Evolutionary conservation across 2,113 vertebrate genomes (phyloP).

Genomic region (Pseudopodoces humilis): DNA sequence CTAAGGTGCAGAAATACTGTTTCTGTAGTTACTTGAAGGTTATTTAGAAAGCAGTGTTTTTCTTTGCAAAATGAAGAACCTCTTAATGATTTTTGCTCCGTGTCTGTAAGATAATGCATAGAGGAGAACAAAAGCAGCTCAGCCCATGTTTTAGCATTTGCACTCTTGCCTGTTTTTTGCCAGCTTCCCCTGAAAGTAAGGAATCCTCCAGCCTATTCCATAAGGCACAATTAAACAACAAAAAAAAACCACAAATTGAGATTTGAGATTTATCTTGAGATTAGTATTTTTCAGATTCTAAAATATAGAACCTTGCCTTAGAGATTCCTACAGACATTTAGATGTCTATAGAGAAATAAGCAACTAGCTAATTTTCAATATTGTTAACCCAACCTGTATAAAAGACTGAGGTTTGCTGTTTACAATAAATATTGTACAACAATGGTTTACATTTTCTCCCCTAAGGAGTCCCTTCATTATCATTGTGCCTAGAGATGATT

Average conservation of each 20-base stretch:
- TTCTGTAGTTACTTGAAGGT: not conserved
- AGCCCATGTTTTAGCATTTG: not conserved
- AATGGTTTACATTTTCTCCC: not conserved
- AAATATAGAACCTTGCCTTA: not conserved
- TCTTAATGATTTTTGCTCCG: not conserved
- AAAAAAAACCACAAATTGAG: not conserved
- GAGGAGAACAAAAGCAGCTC: not conserved
- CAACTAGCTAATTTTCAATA: not conserved
- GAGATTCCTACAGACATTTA: not conserved
- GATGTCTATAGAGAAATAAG: not conserved
- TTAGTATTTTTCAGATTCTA: not conserved
- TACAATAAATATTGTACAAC: not conserved
- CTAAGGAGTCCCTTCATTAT: not conserved
- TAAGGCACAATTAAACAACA: not conserved
- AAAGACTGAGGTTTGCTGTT: not conserved
- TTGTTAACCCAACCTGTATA: not conserved
- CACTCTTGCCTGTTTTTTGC: not conserved
- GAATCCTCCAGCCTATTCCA: not conserved
- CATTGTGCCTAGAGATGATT: not conserved
- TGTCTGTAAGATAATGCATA: not conserved
- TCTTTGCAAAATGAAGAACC: not conserved
- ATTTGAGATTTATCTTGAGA: not conserved
- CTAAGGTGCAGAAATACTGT: not conserved
- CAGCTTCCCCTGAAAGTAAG: not conserved
- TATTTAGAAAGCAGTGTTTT: not conserved